A percentile compares a stretch with the other conserved stretches of the same genome.
phyloP scores from a whole-genome alignment of 2,888 invertebrate species.

The Lycophotia porphyrea region DNA sequence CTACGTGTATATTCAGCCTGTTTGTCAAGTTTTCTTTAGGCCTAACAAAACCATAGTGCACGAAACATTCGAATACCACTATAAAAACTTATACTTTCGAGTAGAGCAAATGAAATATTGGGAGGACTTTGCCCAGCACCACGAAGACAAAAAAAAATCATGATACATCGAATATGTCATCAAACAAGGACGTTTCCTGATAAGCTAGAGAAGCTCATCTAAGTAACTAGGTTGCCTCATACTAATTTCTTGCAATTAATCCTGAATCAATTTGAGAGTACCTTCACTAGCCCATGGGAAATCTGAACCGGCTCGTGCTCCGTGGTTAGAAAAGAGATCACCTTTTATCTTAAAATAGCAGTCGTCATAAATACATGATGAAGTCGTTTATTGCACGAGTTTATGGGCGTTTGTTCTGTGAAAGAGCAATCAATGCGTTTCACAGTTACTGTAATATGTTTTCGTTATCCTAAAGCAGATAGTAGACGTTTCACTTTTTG shows the following conservation, averaged over 20 bases:
- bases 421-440: slow-evolving; percentile 37
- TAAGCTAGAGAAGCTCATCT: neutral
- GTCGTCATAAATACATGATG: slow-evolving; percentile 46
- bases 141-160: neutral
- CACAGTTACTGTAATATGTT: slow-evolving; percentile 11
- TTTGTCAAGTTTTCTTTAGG: neutral
- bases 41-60: neutral
- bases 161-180: neutral
- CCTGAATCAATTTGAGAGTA: slow-evolving; percentile 48
- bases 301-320: slow-evolving; percentile 29
- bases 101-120: neutral
- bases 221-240: neutral
- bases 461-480: neutral
- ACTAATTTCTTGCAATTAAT: slow-evolving; percentile 33
- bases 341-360: slow-evolving; percentile 54
- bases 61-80: neutral
- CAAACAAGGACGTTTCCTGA: neutral
- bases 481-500: neutral
- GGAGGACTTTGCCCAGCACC: too few species aligned
- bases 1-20: neutral
- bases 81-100: neutral
- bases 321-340: slow-evolving; percentile 29
- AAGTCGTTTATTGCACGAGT: slow-evolving; percentile 37
- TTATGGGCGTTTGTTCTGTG: slow-evolving; percentile 48
- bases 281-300: slow-evolving; percentile 30